Evolutionary conservation across 2,888 invertebrate genomes (phyloP).

Genomic region (Drosophila tanythrix): DNA sequence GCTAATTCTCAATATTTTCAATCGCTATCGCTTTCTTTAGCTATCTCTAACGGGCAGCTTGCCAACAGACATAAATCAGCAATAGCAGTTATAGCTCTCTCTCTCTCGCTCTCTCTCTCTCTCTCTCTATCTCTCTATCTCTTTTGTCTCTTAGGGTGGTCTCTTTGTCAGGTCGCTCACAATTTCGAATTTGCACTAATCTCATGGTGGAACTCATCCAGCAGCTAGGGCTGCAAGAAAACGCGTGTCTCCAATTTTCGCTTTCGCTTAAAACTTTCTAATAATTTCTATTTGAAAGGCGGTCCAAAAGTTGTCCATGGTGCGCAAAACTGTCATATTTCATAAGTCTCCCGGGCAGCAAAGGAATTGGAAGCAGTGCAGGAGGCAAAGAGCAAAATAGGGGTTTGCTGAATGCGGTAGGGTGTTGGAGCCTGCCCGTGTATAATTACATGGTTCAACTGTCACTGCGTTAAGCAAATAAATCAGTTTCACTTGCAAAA

Average conservation of each 20-base stretch:
- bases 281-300: constrained; percentile 77
- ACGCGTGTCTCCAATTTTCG: constrained; percentile 38
- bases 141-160: constrained; percentile 2
- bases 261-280: constrained; percentile 72
- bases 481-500: constrained; percentile 68
- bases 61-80: constrained; percentile 60
- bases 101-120: not conserved
- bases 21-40: not conserved
- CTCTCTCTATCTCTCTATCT: not conserved
- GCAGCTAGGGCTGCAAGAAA: constrained; percentile 18
- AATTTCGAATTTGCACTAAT: constrained; percentile 57
- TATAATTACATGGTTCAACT: constrained; percentile 79
- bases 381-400: not conserved
- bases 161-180: constrained; percentile 6
- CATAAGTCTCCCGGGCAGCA: constrained; percentile 55
- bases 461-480: constrained; percentile 75
- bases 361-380: not conserved
- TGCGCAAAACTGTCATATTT: constrained; percentile 78
- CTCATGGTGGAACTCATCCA: constrained; percentile 36
- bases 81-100: constrained; percentile 21
- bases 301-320: constrained; percentile 70
- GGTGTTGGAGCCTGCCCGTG: constrained; percentile 57
- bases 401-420: not conserved
- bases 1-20: constrained; percentile 23
- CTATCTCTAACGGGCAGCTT: constrained; percentile 29